These are phyloP conservation scores for Perizoma flavofasciatum DNA, from an alignment of 2,888 invertebrate species.

Conservation along the genomic window DNA sequence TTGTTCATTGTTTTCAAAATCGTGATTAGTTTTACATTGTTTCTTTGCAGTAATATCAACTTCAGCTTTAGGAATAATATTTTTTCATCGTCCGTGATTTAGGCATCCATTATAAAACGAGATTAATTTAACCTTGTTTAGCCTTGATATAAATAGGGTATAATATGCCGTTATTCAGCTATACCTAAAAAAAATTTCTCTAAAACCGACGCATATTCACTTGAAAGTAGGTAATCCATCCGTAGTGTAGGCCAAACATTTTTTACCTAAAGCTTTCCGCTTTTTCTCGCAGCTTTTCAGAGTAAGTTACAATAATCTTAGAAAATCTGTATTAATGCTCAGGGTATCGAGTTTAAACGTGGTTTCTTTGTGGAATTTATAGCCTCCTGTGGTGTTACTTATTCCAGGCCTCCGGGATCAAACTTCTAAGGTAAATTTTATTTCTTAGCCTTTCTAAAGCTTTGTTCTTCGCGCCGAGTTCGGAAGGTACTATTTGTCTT, in stretches of 20 bases:
- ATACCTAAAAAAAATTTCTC: no score
- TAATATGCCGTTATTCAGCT: no score
- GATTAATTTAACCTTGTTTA: no score
- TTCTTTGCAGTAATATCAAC: no score
- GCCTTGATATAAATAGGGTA: no score
- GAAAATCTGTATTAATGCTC: constrained; percentile 64
- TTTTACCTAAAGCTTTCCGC: constrained; percentile 33
- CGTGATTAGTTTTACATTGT: constrained; percentile 7
- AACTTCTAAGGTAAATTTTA: constrained; percentile 55
- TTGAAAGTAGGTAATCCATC: not conserved
- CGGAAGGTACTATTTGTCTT: constrained; percentile 36
- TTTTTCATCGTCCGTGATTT: no score
- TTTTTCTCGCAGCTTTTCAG: constrained; percentile 31
- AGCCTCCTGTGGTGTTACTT: constrained; percentile 57
- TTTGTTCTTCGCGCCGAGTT: constrained; percentile 45
- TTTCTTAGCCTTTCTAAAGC: constrained; percentile 53
- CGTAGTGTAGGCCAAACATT: constrained; percentile 22
- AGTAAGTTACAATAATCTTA: constrained; percentile 56
- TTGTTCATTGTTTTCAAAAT: constrained; percentile 41
- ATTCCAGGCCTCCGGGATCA: constrained; percentile 52
- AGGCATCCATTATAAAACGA: no score
- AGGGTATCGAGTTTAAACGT: constrained; percentile 57
- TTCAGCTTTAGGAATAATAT: no score
- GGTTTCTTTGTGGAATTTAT: constrained; percentile 60
- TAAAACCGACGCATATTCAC: not conserved